A percentile compares a stretch with the other conserved stretches of the same genome.
Conservation (phyloP, 2,113 vertebrate genomes). For the Gymnocephalus cernua region DNA sequence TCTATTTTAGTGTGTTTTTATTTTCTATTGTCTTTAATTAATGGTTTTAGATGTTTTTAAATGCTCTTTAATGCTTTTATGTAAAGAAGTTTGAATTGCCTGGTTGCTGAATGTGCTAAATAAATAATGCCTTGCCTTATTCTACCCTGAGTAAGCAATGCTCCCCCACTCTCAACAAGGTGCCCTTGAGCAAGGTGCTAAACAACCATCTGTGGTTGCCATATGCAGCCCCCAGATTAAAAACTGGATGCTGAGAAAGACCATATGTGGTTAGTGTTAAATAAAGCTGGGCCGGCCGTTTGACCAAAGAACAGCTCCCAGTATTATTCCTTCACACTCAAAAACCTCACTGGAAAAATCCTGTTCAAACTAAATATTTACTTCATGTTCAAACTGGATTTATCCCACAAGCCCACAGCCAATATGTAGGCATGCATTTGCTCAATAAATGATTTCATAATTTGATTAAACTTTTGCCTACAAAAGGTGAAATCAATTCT, state of each 20-base stretch:
- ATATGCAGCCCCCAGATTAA: slow-evolving; percentile 24
- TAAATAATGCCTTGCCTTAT: not conserved
- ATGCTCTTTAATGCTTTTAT: too few species aligned
- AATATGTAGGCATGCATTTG: not conserved
- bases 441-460: not conserved
- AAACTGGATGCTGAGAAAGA: not conserved
- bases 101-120: too few species aligned
- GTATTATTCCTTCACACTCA: not conserved
- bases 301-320: not conserved
- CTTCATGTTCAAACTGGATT: not conserved
- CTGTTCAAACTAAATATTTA: not conserved
- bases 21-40: too few species aligned
- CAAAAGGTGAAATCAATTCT: not conserved
- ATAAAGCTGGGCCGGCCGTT: not conserved
- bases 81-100: too few species aligned
- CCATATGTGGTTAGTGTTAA: not conserved
- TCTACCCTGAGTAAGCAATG: not conserved
- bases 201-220: slow-evolving; percentile 11
- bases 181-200: slow-evolving; percentile 51
- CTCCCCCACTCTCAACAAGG: slow-evolving; percentile 11
- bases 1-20: too few species aligned
- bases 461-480: not conserved
- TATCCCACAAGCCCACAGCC: not conserved
- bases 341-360: not conserved
- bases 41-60: too few species aligned